Evolutionary conservation across 2,113 vertebrate species (phyloP).

Genomic region (Cyrtonyx montezumae): DNA sequence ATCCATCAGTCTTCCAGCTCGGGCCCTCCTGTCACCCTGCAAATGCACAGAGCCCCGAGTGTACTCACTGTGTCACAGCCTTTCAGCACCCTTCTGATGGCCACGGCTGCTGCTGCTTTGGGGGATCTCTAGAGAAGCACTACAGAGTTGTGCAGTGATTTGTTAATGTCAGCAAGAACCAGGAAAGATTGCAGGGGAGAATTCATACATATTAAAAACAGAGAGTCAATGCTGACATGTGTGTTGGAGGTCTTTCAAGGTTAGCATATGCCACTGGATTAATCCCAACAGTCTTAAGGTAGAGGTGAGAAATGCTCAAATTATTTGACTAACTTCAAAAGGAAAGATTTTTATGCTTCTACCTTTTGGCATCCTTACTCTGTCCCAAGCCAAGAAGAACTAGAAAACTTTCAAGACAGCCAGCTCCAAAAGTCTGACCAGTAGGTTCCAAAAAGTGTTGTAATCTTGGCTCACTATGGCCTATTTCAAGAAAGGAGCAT

Average conservation of each 20-base stretch:
- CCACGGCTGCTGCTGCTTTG: neutral
- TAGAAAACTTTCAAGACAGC: neutral
- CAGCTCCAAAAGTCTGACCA: slow-evolving; percentile 45
- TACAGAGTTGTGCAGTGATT: neutral
- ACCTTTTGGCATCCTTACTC: slow-evolving; percentile 3
- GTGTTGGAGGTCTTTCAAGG: slow-evolving; percentile 41
- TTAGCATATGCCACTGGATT: slow-evolving; percentile 40
- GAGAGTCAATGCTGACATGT: neutral
- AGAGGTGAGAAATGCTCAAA: slow-evolving; percentile 50
- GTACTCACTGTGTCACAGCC: neutral
- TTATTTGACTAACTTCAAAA: slow-evolving; percentile 52
- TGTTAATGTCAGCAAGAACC: neutral
- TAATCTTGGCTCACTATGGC: neutral
- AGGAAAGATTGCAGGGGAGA: neutral
- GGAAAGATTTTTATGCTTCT: neutral
- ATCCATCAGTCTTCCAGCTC: neutral
- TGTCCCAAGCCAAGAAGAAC: slow-evolving; percentile 38
- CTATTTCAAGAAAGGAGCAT: neutral
- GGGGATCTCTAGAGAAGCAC: neutral
- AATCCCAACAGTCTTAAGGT: slow-evolving; percentile 21
- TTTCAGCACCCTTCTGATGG: neutral
- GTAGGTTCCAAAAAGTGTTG: slow-evolving; percentile 10
- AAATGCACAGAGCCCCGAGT: neutral
- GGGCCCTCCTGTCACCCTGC: neutral
- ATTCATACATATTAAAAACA: neutral